Conservation (phyloP, 2,888 invertebrate species). For the Elmis aenea region DNA sequence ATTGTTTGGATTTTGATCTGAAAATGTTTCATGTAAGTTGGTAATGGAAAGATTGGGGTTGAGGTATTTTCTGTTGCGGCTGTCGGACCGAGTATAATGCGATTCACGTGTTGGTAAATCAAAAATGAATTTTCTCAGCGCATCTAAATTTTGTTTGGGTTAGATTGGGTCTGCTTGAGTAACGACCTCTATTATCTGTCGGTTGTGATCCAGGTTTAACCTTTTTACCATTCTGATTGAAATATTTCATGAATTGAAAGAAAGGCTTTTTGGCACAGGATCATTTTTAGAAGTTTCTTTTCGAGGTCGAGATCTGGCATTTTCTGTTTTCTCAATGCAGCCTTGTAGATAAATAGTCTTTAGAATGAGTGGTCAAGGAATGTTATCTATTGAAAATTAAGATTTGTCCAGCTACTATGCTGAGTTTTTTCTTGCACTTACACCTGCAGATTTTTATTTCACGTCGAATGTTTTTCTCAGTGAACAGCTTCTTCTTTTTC, state of each 20-base stretch:
- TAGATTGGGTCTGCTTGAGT: too few relatives aligned
- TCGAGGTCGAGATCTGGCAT: slow-evolving; percentile 3
- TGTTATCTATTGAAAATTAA: slow-evolving; percentile 3
- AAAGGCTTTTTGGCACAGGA: slow-evolving; percentile 1
- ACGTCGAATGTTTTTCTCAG: slow-evolving; percentile 3
- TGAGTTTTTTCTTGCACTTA: slow-evolving; percentile 1
- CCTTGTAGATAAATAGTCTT: slow-evolving; percentile 9
- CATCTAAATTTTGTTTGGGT: slow-evolving; percentile 3
- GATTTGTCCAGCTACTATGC: slow-evolving; percentile 1
- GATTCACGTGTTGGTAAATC: slow-evolving; percentile 11
- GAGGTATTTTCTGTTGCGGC: slow-evolving; percentile 14
- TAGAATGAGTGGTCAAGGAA: slow-evolving; percentile 5
- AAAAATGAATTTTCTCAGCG: slow-evolving; percentile 4
- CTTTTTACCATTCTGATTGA: background rate
- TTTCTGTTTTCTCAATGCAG: slow-evolving; percentile 6
- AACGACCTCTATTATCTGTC: background rate
- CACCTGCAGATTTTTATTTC: slow-evolving; percentile 6
- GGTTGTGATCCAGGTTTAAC: background rate
- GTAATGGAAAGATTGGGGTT: slow-evolving; percentile 11
- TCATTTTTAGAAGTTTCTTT: too few relatives aligned
- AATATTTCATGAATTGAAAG: background rate
- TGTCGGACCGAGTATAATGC: slow-evolving; percentile 16
- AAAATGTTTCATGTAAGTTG: slow-evolving; percentile 9
- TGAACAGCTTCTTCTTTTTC: background rate
- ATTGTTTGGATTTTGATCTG: slow-evolving; percentile 6